These are phyloP conservation scores for Limosa lapponica DNA, from an alignment of 2,797 vertebrate genomes.

Conservation along the genomic window DNA sequence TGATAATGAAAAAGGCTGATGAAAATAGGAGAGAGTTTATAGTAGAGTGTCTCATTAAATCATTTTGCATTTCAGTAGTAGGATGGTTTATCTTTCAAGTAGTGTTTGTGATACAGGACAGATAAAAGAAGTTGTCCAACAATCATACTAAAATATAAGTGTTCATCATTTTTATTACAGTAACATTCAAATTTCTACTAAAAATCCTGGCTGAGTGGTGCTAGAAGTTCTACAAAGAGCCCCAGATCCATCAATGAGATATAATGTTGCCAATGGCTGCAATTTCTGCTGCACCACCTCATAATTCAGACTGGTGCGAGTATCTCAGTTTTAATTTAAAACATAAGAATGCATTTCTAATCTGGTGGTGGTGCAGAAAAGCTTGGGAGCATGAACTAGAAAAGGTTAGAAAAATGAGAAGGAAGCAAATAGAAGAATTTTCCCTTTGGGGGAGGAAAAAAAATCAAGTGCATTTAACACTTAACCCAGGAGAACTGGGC, in stretches of 20 bases:
- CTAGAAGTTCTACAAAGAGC: neutral
- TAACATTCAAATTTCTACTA: neutral
- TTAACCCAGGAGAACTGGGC: neutral
- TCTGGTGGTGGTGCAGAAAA: neutral
- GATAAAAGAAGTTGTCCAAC: neutral
- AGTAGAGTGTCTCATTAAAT: neutral
- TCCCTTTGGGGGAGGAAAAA: fast-evolving
- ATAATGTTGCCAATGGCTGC: neutral
- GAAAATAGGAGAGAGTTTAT: neutral
- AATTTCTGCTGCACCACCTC: neutral
- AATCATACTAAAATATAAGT: neutral
- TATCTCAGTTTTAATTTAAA: neutral
- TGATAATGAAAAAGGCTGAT: slow-evolving; percentile 19
- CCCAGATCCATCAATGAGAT: neutral
- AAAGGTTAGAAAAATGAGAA: neutral
- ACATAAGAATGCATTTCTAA: neutral
- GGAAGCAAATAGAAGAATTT: neutral
- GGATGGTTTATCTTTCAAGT: neutral
- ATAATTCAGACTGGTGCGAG: neutral
- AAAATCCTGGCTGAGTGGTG: neutral
- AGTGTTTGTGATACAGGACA: neutral
- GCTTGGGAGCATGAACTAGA: neutral
- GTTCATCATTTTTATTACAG: neutral
- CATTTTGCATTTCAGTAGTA: neutral
- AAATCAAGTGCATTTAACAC: neutral